These are phyloP conservation scores for Hemibagrus guttatus DNA, from an alignment of 2,797 vertebrate species.

Conservation along the genomic window DNA sequence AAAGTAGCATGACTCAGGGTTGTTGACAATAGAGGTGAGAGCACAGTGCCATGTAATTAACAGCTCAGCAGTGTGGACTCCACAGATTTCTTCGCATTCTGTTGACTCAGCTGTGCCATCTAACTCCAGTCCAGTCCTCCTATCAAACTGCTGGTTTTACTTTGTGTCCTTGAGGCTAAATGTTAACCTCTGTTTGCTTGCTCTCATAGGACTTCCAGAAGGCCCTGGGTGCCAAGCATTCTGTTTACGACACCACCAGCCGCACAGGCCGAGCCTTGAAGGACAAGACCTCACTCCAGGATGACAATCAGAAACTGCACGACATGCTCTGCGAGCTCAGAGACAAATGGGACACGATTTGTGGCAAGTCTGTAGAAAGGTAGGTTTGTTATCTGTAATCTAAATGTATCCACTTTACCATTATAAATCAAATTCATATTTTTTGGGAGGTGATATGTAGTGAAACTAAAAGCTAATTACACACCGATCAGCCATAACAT, in stretches of 20 bases:
- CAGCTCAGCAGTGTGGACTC: constrained; percentile 53
- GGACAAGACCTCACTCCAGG: constrained; percentile 90
- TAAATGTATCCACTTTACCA: background rate
- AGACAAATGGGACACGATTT: constrained; percentile 98
- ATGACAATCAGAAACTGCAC: constrained; percentile 94
- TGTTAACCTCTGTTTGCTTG: constrained; percentile 26
- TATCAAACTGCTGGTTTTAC: constrained; percentile 9
- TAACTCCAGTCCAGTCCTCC: constrained; percentile 23
- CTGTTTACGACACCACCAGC: constrained; percentile 92
- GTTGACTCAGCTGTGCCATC: constrained; percentile 42
- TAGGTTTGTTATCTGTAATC: constrained; percentile 58
- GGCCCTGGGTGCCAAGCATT: constrained; percentile 93
- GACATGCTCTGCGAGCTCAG: constrained; percentile 96
- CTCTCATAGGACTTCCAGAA: constrained; percentile 92
- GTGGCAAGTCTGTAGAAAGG: constrained; percentile 98
- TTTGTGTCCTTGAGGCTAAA: constrained; percentile 24
- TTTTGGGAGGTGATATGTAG: background rate
- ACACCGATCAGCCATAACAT: too few relatives aligned
- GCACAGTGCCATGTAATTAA: constrained; percentile 51
- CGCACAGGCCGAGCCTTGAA: constrained; percentile 92
- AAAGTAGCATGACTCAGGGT: constrained; percentile 15
- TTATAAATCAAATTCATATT: background rate
- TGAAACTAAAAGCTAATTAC: background rate
- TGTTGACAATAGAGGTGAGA: constrained; percentile 18
- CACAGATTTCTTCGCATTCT: constrained; percentile 34